Evolutionary conservation across 2,888 invertebrate species (phyloP).

Genomic region (Idaea straminata): DNA sequence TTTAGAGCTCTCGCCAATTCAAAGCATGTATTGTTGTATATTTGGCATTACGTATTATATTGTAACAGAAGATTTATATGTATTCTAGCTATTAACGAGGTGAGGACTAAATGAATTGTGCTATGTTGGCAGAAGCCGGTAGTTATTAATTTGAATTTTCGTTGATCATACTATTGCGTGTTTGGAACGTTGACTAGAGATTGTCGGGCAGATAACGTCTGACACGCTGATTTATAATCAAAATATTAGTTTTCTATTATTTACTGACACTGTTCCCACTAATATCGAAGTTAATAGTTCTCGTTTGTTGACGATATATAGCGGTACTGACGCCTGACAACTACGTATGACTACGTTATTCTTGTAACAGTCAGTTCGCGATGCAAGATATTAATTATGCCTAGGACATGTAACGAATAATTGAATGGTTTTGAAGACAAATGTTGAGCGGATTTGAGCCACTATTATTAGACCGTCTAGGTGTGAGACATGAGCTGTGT

Average conservation of each 20-base stretch:
- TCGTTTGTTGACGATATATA: not conserved
- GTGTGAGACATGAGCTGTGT: constrained; percentile 32
- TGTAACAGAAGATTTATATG: constrained; percentile 19
- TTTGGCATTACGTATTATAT: constrained; percentile 21
- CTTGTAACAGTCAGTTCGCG: not conserved
- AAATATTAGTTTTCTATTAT: not conserved
- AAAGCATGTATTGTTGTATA: constrained; percentile 22
- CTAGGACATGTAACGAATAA: constrained; percentile 13
- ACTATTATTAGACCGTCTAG: constrained; percentile 36
- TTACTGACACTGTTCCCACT: not conserved
- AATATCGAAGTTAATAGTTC: not conserved
- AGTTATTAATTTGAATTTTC: constrained; percentile 11
- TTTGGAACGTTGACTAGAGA: constrained; percentile 9
- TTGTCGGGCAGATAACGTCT: not conserved
- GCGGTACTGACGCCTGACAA: not conserved
- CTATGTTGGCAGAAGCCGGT: constrained; percentile 19
- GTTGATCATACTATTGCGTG: constrained; percentile 19
- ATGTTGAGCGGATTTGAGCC: constrained; percentile 24
- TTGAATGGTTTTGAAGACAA: constrained; percentile 29
- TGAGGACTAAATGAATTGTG: constrained; percentile 20
- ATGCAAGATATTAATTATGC: not conserved
- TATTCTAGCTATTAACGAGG: constrained; percentile 20
- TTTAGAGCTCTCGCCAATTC: constrained; percentile 15
- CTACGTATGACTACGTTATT: not conserved
- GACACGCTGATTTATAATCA: not conserved